Evolutionary conservation across 1,140 invertebrate genomes (phyloP), one percentile per base, ranked within the genome.

Genomic region (Drosophila takahashii): DNA sequence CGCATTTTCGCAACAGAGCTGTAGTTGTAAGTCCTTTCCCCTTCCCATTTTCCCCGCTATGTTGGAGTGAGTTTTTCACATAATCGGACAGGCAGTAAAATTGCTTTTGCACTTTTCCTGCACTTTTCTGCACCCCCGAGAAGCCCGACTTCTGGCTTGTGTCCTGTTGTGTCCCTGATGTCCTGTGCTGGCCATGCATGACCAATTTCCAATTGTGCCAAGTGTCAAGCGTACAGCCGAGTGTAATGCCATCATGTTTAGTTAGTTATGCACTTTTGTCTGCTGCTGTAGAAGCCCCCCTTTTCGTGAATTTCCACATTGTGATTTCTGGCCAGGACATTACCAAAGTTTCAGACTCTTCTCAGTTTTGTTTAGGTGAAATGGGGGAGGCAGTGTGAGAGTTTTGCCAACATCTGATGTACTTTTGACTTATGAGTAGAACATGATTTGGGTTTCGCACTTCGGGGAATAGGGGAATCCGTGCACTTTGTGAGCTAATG

Each of bases 191-290:
- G 32, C 58, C 69, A 81, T 77, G 62, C 79, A 81, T 81, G 74
- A 78, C 67, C 62, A 77, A 81, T 74, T 81, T 81, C 69, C 73
- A 81, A 81, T 81, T 81, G 74, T 78, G 48, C 66, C 74, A 74
- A 83, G 70, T 83, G 79, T 75, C 79, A 83, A 66, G 58, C 62
- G 70, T 75, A 75, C 52, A 47, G 50, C 27, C 50, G 34, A 69
- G 53, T 57, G 72, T 75, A 75, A 75, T 75, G 71, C 71, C 72
- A 75, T 75, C 72, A 75, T 75, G 72, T 75, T 75, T 75, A 75
- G 72, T 75, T 75, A 75, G 72, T 75, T 75, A 75, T 75, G 71
- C 72, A 75, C 71, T 75, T 75, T 75, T 75, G 72, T 75, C 72
- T 75, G 60, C 18, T 48, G 57, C 69, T 32, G 50, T 50, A 10